A percentile compares a stretch with the other conserved stretches of the same genome.
Evolutionary conservation across 53 echinoderm and acorn worm genomes (phyloP).

Genomic region (Antedon mediterranea): DNA sequence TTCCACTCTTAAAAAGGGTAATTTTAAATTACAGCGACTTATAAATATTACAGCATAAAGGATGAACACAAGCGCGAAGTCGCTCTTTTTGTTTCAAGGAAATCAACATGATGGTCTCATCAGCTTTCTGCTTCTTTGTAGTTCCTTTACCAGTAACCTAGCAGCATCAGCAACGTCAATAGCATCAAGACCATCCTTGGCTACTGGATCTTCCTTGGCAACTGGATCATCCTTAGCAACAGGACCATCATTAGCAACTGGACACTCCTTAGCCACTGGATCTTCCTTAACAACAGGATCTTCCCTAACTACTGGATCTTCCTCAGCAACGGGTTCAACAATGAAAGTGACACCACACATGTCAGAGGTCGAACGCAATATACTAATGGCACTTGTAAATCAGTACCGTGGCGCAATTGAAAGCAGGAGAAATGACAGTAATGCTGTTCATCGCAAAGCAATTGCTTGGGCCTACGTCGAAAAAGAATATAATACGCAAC

Average conservation of each 20-base stretch:
- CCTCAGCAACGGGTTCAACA: background rate
- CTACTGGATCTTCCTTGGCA: no score
- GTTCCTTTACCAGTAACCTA: background rate
- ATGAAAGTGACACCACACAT: background rate
- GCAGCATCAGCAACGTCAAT: background rate
- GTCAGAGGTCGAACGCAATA: background rate
- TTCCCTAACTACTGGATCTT: background rate
- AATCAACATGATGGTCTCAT: background rate
- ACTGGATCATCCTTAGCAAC: background rate
- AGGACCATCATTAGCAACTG: no score
- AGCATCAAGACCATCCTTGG: no score
- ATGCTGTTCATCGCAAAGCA: background rate
- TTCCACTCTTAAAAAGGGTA: no score
- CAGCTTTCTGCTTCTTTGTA: background rate
- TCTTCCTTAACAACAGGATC: no score
- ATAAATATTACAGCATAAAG: no score
- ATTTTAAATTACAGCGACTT: no score
- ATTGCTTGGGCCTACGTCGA: background rate
- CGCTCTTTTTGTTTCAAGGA: background rate
- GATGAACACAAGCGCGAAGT: no score
- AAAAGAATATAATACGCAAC: background rate
- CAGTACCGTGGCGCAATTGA: background rate
- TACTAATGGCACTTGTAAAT: background rate
- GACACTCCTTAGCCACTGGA: background rate
- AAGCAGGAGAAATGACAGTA: background rate